Evolutionary conservation across 2,113 vertebrate genomes (phyloP).

Genomic region (Empidonax traillii): DNA sequence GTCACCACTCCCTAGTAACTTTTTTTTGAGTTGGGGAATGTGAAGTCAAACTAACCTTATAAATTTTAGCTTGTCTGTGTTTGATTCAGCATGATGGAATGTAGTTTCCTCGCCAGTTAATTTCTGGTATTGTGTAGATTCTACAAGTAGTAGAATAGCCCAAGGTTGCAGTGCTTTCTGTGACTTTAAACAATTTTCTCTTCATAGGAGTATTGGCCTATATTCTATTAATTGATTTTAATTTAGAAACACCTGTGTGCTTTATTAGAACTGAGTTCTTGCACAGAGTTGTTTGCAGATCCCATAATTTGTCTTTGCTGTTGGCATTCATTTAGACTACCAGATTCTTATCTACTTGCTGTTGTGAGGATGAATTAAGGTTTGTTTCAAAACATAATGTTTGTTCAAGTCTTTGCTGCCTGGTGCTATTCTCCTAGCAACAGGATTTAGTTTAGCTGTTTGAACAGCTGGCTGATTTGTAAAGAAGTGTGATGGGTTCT

Average conservation of each 20-base stretch:
- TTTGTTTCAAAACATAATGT: constrained; percentile 23
- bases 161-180: not conserved
- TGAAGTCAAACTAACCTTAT: not conserved
- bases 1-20: not conserved
- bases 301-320: constrained; percentile 51
- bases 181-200: not conserved
- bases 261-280: constrained; percentile 18
- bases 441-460: constrained; percentile 46
- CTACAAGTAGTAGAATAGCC: not conserved
- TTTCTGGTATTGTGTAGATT: constrained; percentile 6
- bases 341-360: constrained; percentile 40
- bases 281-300: constrained; percentile 34
- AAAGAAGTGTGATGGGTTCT: constrained; percentile 31
- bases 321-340: constrained; percentile 30
- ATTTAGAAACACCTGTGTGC: constrained; percentile 2
- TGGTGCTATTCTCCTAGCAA: constrained; percentile 46
- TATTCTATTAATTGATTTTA: constrained; percentile 10
- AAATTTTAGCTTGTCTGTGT: constrained; percentile 1
- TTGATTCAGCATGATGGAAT: not conserved
- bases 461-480: constrained; percentile 56
- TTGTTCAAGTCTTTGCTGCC: constrained; percentile 35
- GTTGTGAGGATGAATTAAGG: constrained; percentile 31
- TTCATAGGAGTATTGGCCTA: not conserved
- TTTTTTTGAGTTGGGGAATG: not conserved
- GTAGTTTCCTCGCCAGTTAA: constrained; percentile 1